A percentile compares a stretch with the other conserved stretches of the same genome.
Conservation (phyloP, 2,797 vertebrate genomes). For the Lepidocolaptes lacrymiger region DNA sequence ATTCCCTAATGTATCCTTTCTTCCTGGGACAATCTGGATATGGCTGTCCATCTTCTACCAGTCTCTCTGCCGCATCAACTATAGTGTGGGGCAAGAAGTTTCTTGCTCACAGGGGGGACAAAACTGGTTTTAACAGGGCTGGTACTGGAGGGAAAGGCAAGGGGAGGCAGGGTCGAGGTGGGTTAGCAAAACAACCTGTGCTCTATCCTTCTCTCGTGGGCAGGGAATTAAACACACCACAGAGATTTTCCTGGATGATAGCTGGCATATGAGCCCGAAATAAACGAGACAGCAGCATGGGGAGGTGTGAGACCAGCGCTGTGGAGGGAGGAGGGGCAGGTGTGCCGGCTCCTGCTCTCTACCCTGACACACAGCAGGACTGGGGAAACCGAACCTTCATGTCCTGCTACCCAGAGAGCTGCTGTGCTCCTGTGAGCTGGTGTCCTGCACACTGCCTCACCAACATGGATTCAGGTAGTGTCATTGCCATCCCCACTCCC, state of each 20-base stretch:
- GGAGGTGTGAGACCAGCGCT: background rate
- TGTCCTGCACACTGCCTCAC: fast-evolving
- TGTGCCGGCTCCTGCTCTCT: background rate
- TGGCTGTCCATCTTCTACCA: background rate
- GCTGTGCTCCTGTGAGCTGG: background rate
- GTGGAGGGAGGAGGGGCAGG: background rate
- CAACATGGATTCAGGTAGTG: background rate
- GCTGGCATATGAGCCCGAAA: background rate
- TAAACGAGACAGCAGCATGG: background rate
- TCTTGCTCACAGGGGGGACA: background rate
- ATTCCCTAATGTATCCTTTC: background rate
- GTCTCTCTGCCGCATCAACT: background rate
- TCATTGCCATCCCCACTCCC: background rate
- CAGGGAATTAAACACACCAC: background rate
- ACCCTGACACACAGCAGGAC: background rate
- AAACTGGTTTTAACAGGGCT: background rate
- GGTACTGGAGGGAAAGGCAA: background rate
- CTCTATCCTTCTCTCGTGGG: background rate
- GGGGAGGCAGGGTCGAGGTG: background rate
- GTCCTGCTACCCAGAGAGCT: background rate
- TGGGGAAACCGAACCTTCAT: fast-evolving
- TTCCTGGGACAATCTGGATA: background rate
- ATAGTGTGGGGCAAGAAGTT: fast-evolving
- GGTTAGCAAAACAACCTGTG: background rate
- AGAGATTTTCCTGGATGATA: background rate